Evolutionary conservation across 2,113 vertebrate species (phyloP), one percentile per base, ranked within the genome.

Genomic region (Petromus typicus): DNA sequence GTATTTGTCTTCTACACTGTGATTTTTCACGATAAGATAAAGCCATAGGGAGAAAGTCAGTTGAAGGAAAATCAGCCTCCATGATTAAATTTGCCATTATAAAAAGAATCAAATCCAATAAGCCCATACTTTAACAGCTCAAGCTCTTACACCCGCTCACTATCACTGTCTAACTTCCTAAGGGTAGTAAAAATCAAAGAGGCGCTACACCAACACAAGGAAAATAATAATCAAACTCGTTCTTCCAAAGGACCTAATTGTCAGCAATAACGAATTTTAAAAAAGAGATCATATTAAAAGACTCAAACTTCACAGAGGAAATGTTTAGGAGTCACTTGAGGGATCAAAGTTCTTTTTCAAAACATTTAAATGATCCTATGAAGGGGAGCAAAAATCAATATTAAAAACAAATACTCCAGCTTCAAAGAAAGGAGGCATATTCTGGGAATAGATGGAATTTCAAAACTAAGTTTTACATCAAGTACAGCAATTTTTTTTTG

Each of bases 191-290:
- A 80, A 90, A 94, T 76, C 67, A 88, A 56, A 90, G 66, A 64
- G 71, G 37, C 64, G 37, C 1, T 17, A 51, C 48, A 90, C 45
- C 40, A 75, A 75, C 79, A 66, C 10, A 73, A 90, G 95, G 73
- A 92, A 96, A 95, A 86, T 83, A 85, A 95, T 69, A 63, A 96
- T 88, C 85, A 95, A 85, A 86, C 14, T 81, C 8, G 7, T 78
- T 94, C 51, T 83, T 64, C 43, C 20, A 90, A 78, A 95, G 20
- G 45, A 37, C 25, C 27, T 66, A 30, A 61, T 16, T 20, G 4
- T 89, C 27, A 37, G 43, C 63, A 92, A 63, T 34, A 66, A 0
- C 18, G 40, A 76, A 90, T 40, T 90, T 93, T 43, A 82, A 91
- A 86, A 75, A 48, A 81, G 43, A 91, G 56, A 88, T 67, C 1